Conservation (phyloP, 2,113 vertebrate genomes). For the Laterallus jamaicensis region DNA sequence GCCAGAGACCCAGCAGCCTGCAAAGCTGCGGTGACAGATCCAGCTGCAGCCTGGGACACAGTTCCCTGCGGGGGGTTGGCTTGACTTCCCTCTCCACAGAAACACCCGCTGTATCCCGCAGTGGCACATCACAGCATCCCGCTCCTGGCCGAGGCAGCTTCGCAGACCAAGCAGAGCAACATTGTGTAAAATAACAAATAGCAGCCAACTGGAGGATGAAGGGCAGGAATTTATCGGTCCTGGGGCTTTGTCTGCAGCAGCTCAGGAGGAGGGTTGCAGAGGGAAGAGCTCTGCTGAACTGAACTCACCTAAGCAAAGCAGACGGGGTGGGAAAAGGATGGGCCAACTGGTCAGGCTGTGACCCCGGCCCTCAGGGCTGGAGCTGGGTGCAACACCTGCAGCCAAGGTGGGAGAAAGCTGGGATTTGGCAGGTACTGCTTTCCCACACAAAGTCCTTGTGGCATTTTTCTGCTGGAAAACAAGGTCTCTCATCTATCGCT, state of each 20-base stretch:
- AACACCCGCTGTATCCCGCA: not conserved
- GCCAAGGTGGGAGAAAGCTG: accelerated
- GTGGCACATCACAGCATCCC: not conserved
- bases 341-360: not conserved
- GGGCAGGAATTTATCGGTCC: not conserved
- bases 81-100: not conserved
- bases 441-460: not conserved
- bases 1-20: not conserved
- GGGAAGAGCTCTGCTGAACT: not conserved
- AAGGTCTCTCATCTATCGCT: not conserved
- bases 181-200: not conserved
- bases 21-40: not conserved
- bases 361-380: not conserved
- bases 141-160: not conserved
- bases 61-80: not conserved
- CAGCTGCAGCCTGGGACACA: not conserved
- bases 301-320: not conserved
- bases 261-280: not conserved
- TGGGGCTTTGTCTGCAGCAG: not conserved
- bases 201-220: not conserved
- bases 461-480: not conserved
- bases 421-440: not conserved
- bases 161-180: not conserved
- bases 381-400: not conserved
- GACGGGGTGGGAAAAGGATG: accelerated